Conservation (phyloP, 1,140 invertebrate species). For the Steinernema feltiae region DNA sequence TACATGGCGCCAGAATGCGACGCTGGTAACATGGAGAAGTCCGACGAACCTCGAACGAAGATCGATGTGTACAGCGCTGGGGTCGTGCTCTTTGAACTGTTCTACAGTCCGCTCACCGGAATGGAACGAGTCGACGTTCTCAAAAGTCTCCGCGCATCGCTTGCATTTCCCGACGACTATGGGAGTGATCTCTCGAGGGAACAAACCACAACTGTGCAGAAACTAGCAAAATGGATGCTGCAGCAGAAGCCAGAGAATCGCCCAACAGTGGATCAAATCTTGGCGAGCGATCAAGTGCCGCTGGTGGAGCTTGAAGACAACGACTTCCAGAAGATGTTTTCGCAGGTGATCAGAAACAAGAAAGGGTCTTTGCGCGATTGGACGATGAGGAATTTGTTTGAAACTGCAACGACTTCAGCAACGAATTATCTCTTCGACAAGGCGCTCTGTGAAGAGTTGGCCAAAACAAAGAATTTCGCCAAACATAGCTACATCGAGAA, state of each 20-base stretch:
- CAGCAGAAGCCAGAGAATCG: slow-evolving; percentile 22
- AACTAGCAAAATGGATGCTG: slow-evolving; percentile 26
- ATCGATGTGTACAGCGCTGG: slow-evolving; percentile 78
- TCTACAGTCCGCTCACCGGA: slow-evolving; percentile 73
- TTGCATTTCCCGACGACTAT: slow-evolving; percentile 64
- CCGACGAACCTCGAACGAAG: slow-evolving; percentile 65
- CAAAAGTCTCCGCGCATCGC: slow-evolving; percentile 67
- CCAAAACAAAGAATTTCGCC: slow-evolving; percentile 15
- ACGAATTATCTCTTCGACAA: slow-evolving; percentile 36
- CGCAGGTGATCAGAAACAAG: slow-evolving; percentile 25
- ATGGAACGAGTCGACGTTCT: slow-evolving; percentile 82
- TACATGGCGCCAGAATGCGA: slow-evolving; percentile 85
- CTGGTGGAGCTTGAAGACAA: slow-evolving; percentile 28
- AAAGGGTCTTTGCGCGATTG: slow-evolving; percentile 26
- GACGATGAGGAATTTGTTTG: slow-evolving; percentile 28
- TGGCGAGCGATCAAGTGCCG: slow-evolving; percentile 26
- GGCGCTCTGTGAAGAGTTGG: slow-evolving; percentile 23
- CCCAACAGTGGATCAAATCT: slow-evolving; percentile 29
- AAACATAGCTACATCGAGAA: slow-evolving; percentile 13
- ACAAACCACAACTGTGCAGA: not conserved
- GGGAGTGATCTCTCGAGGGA: slow-evolving; percentile 5
- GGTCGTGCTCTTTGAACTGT: slow-evolving; percentile 69
- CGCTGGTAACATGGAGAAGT: too few relatives aligned
- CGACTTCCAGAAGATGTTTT: slow-evolving; percentile 35
- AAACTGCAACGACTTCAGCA: slow-evolving; percentile 4